Conservation (phyloP, 2,888 invertebrate genomes). For the Nomada ferruginata region DNA sequence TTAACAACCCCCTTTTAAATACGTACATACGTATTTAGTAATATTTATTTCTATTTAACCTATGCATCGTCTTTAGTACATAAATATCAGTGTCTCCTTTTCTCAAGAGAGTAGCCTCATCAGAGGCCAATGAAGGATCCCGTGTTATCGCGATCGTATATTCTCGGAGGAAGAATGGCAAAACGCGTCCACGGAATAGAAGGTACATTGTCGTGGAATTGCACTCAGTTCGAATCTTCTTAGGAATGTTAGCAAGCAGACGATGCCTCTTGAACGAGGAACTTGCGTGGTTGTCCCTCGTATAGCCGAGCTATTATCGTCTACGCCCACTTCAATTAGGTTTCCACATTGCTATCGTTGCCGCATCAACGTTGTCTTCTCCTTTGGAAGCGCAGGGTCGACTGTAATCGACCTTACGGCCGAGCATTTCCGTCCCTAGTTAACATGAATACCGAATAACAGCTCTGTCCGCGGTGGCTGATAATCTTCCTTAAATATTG, state of each 20-base stretch:
- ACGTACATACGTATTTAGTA: no score
- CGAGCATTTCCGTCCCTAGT: slow-evolving; percentile 62
- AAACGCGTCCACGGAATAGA: slow-evolving; percentile 24
- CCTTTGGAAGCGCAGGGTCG: slow-evolving; percentile 43
- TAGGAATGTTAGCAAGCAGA: slow-evolving; percentile 28
- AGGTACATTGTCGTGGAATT: slow-evolving; percentile 38
- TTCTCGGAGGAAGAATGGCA: slow-evolving; percentile 10
- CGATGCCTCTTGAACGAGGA: slow-evolving; percentile 59
- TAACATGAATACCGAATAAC: slow-evolving; percentile 65
- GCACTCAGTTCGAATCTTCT: slow-evolving; percentile 45
- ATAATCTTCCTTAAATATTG: slow-evolving; percentile 58
- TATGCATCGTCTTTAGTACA: no score
- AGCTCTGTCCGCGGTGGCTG: slow-evolving; percentile 53
- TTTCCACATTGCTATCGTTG: slow-evolving; percentile 66
- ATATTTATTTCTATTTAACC: no score
- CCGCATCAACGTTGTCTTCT: slow-evolving; percentile 68
- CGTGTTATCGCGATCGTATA: neutral
- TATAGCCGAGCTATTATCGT: slow-evolving; percentile 63
- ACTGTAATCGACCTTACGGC: slow-evolving; percentile 64
- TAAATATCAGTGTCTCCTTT: no score
- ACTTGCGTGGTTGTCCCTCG: slow-evolving; percentile 63
- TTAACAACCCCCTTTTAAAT: no score
- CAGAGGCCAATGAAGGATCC: neutral
- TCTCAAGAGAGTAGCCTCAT: neutral
- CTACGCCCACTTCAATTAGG: slow-evolving; percentile 71